Base-by-base conservation (phyloP, 2,888 invertebrate genomes). In the Xestia sexstrigata region DNA sequence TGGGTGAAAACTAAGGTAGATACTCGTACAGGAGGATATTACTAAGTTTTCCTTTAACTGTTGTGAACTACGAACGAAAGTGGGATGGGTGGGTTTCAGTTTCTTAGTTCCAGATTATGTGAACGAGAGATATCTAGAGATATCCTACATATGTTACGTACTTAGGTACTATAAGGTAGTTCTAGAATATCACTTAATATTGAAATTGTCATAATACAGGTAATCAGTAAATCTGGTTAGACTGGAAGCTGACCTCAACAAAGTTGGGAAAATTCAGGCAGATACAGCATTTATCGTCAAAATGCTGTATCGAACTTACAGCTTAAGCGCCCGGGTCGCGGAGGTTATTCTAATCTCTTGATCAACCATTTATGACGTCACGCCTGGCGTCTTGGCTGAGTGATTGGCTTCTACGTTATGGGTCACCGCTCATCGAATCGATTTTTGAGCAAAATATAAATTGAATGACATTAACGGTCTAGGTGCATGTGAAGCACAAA, bases 1-100 rank as follows among this genome's bases (percentile, higher is more conserved):
- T 52, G 17, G 7, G 11, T 58, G 35, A 15, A 65, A 75, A 75
- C 17, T 75, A 65, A 69, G 4, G 58, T n/a, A 15, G 6, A 58
- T 26, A 58, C 15, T 15, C 6, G 26, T 42, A 26, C 20, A 52
- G 35, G 35, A 69, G 39, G 9, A 67, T 69, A 20, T 35, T 13
- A 1, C 2, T 30, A 20, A n/a, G 30, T 77, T 69, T 69, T 69
- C 39, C 17, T 52, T 15, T 30, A 39, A 66, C 26, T 76, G 0
- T 45, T 17, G 13, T 58, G 4, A 58, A 58, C 58, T 26, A 17
- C 7, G 26, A 47, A 49, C 0, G 15, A 49, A 69, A 77, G 2
- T 7, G 9, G 20, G 2, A 35, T 60, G 26, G 77, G 39, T 15
- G 39, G 9, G 47, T 58, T 30, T 39, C 0, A 58, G 5, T 30